Evolutionary conservation across 2,888 invertebrate species (phyloP).

Genomic region (Sialis fuliginosa): DNA sequence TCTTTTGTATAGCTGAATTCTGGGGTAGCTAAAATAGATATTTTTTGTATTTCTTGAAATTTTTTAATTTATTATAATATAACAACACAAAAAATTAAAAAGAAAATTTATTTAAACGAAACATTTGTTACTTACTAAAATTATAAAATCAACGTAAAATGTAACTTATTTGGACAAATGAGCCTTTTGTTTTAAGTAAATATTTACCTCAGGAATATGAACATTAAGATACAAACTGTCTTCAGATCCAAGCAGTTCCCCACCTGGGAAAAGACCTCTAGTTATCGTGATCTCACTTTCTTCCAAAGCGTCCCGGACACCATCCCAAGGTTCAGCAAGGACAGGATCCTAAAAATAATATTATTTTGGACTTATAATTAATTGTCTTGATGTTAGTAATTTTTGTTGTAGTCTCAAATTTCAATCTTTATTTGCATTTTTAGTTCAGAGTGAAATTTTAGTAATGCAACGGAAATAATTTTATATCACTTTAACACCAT

Average conservation of each 20-base stretch:
- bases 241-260: not conserved
- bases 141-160: not conserved
- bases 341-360: not conserved
- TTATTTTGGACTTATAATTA: no score
- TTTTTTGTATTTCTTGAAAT: no score
- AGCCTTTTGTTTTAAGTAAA: not conserved
- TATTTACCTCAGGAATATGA: not conserved
- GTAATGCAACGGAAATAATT: no score
- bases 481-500: no score
- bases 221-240: not conserved
- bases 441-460: no score
- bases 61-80: no score
- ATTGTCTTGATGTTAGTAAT: not conserved
- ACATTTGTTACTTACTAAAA: no score
- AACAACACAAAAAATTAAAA: no score
- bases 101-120: no score
- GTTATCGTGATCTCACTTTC: not conserved
- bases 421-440: no score
- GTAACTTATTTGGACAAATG: not conserved
- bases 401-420: no score
- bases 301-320: not conserved
- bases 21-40: not conserved
- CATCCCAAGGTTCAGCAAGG: not conserved
- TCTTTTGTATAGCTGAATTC: not conserved
- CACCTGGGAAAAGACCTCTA: not conserved